Base-by-base conservation (phyloP, 2,113 vertebrate genomes). In the Arothron firmamentum region DNA sequence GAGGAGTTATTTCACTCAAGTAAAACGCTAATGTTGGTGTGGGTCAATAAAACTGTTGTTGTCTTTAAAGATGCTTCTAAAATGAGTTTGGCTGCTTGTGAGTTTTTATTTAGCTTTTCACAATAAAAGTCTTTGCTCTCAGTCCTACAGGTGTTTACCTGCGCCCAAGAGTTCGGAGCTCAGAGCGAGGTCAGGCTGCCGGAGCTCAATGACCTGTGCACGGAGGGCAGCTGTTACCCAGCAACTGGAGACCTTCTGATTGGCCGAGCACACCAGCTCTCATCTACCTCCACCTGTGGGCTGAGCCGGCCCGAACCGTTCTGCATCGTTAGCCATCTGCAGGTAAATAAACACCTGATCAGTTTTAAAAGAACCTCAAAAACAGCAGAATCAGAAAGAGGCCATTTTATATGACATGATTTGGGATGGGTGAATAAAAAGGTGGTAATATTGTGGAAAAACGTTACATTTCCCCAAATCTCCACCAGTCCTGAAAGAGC, bases 311-410 rank as follows among this genome's bases (percentile, higher is more conserved):
- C 93, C 0, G 92, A 96, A 59, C 93, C 94, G 0, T 98, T 95
- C 83, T 98, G 96, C 78, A 98, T 98, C 16, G 95, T 98, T 81
- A 98, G 96, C 88, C 96, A 98, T 82, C 90, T 98, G 67, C 96
- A 98, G 95, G 96, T 98, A 90, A 65, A 16, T 0, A 13, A 15
- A 52, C 62, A 52, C 14, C 20, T 31, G 3, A 1, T 17, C 13
- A 28, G 13, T 11, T 6, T 28, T 28, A 23, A 23, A 23, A 23
- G 3, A 3, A 23, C 21, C 21, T 28, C 6, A 28, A 28, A 28
- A 28, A 28, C 25, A 28, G 25, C 25, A 5, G 25, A 28, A 28
- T 28, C 5, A 28, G 25, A 5, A 28, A 28, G 3, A 28, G 3
- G 4, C 25, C 25, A 5, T 3, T 23, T 23, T 23, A 2, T 23